Evolutionary conservation across 1,140 invertebrate genomes (phyloP), one percentile per base, ranked within the genome.

Genomic region (Listronotus bonariensis): DNA sequence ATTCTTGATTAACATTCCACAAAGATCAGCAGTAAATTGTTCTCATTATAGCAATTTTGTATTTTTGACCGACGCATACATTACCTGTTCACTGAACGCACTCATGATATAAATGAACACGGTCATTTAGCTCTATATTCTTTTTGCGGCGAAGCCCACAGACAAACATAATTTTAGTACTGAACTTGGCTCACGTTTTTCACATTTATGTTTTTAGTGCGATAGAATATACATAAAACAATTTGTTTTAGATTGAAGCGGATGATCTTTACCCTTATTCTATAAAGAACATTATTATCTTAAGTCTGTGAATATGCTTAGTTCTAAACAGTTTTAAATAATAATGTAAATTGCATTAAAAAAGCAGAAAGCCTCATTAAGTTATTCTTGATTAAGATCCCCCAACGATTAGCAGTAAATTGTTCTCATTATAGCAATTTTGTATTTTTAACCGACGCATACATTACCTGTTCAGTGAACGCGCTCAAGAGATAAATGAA

Each of bases 21-120:
- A 72, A 76, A 76, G 77, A 79, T 79, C 78, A 79, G 76, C 77
- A 76, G 74, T 79, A 78, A 79, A 79, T 79, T 77, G 77, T 79
- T 78, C 76, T 78, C 76, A 79, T 79, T 79, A 79, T 68, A 68
- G 76, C 77, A 79, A 79, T 79, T 79, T 79, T 79, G 77, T 79
- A 78, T 77, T 78, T 79, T 77, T 76, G 77, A 77, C 72, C 63
- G 76, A 70, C 72, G 76, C 72, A 79, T 79, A 76, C 67, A 78
- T 78, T 78, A 77, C 69, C 69, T 76, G 75, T 71, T 78, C 75
- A 77, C 62, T 76, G 75, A 74, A 71, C 75, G 73, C 73, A 73
- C 69, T 72, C 72, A 69, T 73, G 71, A 76, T 74, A 77, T 74
- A 76, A 77, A 78, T 68, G 74, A 70, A 73, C 70, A 68, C 67